Conservation (phyloP, 2,888 invertebrate genomes). For the Himalopsyche japonica region DNA sequence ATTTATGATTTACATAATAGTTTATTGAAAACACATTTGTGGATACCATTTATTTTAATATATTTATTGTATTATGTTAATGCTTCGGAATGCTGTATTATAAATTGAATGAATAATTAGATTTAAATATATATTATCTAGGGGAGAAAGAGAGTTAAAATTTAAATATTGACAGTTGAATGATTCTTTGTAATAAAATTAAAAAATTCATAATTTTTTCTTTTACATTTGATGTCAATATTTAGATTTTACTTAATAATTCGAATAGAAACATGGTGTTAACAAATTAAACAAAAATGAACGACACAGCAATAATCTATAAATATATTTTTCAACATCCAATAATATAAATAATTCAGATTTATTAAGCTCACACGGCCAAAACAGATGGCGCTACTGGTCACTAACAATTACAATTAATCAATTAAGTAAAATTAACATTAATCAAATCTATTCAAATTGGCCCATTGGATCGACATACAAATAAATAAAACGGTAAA, state of each 20-base stretch:
- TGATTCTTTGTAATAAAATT: no score
- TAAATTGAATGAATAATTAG: no score
- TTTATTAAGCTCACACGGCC: conserved; percentile 19
- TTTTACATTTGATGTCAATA: no score
- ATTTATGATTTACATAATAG: no score
- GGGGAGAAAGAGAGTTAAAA: no score
- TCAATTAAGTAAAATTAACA: not conserved
- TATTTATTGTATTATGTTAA: no score
- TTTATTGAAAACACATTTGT: no score
- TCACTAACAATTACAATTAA: not conserved
- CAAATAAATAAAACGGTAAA: conserved; percentile 13
- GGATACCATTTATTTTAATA: no score
- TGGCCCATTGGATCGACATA: not conserved
- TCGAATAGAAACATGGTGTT: not conserved
- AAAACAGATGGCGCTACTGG: conserved; percentile 17
- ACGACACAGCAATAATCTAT: not conserved
- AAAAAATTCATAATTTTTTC: no score
- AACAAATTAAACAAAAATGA: not conserved
- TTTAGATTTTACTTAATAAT: not conserved
- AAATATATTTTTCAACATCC: not conserved
- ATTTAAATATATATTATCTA: no score
- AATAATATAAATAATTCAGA: not conserved
- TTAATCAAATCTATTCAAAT: not conserved
- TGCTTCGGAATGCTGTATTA: no score
- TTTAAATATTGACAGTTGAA: no score